Evolutionary conservation across 2,888 invertebrate genomes (phyloP).

Genomic region (Pardosa pseudoannulata): DNA sequence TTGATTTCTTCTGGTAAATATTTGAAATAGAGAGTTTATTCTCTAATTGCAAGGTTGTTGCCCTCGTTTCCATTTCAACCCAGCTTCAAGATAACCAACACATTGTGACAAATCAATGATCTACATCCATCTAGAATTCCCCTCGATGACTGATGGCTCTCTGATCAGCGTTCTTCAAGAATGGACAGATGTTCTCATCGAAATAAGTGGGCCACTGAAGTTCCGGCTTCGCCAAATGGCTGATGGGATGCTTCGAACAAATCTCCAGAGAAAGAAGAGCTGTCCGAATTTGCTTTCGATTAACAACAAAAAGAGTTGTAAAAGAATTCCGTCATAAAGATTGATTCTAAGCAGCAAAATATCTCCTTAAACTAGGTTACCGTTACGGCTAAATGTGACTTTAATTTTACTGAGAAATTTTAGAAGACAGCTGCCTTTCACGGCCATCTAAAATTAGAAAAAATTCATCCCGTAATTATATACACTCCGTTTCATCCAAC

Average conservation of each 20-base stretch:
- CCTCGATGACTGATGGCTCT: neutral
- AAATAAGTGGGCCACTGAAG: neutral
- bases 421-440: no score
- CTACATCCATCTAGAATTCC: neutral
- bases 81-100: neutral
- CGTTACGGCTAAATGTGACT: no score
- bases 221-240: neutral
- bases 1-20: no score
- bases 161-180: neutral
- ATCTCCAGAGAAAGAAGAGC: neutral
- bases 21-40: no score
- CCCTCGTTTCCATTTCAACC: neutral
- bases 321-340: no score
- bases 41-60: neutral
- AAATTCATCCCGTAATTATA: no score
- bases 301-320: neutral
- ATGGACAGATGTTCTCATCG: constrained; percentile 1
- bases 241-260: neutral
- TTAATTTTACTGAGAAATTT: no score
- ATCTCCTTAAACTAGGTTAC: no score
- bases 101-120: constrained; percentile 13
- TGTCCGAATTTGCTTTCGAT: neutral
- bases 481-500: no score
- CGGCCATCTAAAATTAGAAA: no score
- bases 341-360: no score